Conservation (phyloP, 2,797 vertebrate genomes). For the Propithecus perrieri region DNA sequence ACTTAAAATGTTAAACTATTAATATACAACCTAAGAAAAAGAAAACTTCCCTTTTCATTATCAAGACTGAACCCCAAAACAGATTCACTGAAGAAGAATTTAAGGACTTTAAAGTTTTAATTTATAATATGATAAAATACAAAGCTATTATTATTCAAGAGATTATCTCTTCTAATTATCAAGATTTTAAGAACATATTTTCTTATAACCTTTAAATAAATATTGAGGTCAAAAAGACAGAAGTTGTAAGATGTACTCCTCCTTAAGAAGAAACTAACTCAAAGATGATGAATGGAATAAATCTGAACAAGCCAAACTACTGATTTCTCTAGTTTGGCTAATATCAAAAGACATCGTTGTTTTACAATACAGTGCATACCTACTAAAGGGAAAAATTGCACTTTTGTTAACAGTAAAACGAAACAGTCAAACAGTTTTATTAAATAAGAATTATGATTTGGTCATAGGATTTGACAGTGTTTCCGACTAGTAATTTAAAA, state of each 20-base stretch:
- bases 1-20: neutral
- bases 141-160: neutral
- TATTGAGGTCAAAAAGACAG: neutral
- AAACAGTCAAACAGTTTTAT: neutral
- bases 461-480: neutral
- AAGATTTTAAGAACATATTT: conserved; percentile 36
- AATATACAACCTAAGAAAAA: neutral
- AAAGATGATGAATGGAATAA: neutral
- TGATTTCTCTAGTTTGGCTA: neutral
- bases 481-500: neutral
- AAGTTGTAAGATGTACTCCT: neutral
- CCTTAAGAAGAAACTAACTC: conserved; percentile 22
- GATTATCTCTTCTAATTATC: neutral
- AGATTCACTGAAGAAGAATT: neutral
- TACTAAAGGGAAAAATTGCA: neutral
- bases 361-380: neutral
- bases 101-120: neutral
- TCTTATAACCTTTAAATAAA: conserved; percentile 10
- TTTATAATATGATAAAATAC: neutral
- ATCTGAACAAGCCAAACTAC: neutral
- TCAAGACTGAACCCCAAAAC: neutral
- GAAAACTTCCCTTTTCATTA: neutral
- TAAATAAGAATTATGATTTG: neutral
- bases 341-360: neutral
- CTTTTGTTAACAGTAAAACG: neutral